Percentiles rank a stretch among this genome's conserved stretches.
Conservation (phyloP, 2,797 vertebrate species). For the Scarus forsteni region DNA sequence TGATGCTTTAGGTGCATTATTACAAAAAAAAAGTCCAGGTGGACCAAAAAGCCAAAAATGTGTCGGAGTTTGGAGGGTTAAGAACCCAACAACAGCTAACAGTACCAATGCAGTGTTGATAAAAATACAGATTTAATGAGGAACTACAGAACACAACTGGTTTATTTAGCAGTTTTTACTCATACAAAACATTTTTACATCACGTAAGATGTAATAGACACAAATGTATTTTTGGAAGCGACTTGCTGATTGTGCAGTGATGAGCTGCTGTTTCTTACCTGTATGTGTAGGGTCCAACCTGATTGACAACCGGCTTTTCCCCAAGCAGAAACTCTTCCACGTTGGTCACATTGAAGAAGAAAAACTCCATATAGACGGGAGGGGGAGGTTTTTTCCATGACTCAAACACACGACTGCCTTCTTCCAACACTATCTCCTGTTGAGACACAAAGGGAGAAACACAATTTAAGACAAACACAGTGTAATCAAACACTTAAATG, state of each 20-base stretch:
- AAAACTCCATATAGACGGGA: conserved; percentile 86
- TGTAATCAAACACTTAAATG: neutral
- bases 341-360: conserved; percentile 87
- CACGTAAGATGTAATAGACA: neutral
- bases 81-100: no score
- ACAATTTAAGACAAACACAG: neutral
- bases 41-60: no score
- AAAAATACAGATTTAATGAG: no score
- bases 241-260: neutral
- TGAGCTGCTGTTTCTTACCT: conserved; percentile 67
- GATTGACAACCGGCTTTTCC: conserved; percentile 69
- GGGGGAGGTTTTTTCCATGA: conserved; percentile 86
- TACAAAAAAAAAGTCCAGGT: no score
- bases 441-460: conserved; percentile 29
- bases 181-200: neutral
- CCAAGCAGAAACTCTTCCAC: conserved; percentile 63
- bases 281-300: conserved; percentile 86
- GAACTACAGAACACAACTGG: no score
- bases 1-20: no score
- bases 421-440: conserved; percentile 85
- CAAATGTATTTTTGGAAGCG: neutral
- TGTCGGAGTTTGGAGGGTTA: no score
- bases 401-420: conserved; percentile 83
- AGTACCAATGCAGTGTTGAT: no score
- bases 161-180: neutral